Evolutionary conservation across 1,140 invertebrate species (phyloP), one percentile per base, ranked within the genome.

Genomic region (Paracyclopina nana): DNA sequence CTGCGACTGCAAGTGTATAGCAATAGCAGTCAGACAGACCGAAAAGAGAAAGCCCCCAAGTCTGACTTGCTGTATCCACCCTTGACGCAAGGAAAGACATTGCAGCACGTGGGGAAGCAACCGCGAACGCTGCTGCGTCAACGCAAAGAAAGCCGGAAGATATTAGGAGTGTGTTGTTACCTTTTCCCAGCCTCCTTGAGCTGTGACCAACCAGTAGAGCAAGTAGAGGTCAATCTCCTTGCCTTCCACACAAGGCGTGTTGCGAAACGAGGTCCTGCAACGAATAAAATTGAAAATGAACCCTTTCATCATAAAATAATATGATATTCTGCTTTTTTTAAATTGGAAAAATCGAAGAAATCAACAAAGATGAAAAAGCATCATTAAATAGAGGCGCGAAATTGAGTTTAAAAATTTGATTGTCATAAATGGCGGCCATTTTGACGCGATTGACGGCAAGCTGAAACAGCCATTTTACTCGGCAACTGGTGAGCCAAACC

Each of bases 181-280:
- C 76, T 86, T 90, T 58, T 85, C 76, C 74, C 87, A 84, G 60
- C 88, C 88, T 59, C 87, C 87, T 60, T 80, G 72, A 46, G 78
- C 76, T 54, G 81, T 88, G n/a, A 92, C 86, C 58, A 87, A 72
- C 55, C 75, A 76, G 64, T 92, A 92, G 45, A 95, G 72, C 41
- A 80, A 73, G 67, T 84, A 88, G 44, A 95, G 71, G 70, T 94
- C 87, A 60, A 92, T 75, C 65, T 86, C 80, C 57, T 79, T 75
- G 30, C 86, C 85, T 68, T 78, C 83, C 53, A 94, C 77, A 65
- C 77, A 76, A 45, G 87, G 85, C 46, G 70, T 62, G 58, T 74
- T 72, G 56, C 74, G 72, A 61, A 82, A 78, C 31, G 78, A 70
- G 30, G 82, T 84, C 57, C 82, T 86, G 69, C 56, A 62, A 65